Evolutionary conservation across 1,140 invertebrate species (phyloP).

Genomic region (Hyposmocoma kahamanoa): DNA sequence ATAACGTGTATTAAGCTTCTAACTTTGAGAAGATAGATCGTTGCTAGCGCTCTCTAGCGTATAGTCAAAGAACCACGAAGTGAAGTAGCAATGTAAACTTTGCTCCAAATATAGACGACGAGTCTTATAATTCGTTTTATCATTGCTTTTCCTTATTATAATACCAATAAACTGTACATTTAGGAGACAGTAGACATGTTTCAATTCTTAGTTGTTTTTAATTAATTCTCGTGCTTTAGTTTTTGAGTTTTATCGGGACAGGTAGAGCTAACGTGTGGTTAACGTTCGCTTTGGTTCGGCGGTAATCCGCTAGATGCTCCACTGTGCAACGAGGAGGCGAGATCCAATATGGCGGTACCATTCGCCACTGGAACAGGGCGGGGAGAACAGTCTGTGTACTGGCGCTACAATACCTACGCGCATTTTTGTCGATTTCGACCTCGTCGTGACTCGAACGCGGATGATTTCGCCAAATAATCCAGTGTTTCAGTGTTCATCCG

Average conservation of each 20-base stretch:
- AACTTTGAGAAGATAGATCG: neutral
- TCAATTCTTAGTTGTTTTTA: no score
- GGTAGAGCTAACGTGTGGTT: no score
- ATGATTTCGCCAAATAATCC: constrained; percentile 62
- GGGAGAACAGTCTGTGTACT: constrained; percentile 66
- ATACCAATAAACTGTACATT: no score
- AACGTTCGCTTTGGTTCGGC: constrained; percentile 20
- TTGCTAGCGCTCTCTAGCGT: constrained; percentile 23
- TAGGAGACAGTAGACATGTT: no score
- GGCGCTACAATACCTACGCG: constrained; percentile 64
- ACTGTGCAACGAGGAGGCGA: constrained; percentile 34
- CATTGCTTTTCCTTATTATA: no score
- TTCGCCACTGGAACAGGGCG: constrained; percentile 69
- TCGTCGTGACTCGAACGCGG: constrained; percentile 62
- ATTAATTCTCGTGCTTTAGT: no score
- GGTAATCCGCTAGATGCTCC: constrained; percentile 46
- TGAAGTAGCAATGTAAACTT: no score
- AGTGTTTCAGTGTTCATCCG: constrained; percentile 62
- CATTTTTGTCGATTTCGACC: constrained; percentile 59
- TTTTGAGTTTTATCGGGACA: no score
- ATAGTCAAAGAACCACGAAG: no score
- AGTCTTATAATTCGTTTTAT: no score
- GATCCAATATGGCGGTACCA: constrained; percentile 70
- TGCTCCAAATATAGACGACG: no score
- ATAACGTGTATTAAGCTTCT: neutral